Percentiles rank a stretch among this genome's conserved stretches.
These are phyloP conservation scores for Cerceris rybyensis DNA, from an alignment of 2,888 invertebrate species.

Conservation along the genomic window DNA sequence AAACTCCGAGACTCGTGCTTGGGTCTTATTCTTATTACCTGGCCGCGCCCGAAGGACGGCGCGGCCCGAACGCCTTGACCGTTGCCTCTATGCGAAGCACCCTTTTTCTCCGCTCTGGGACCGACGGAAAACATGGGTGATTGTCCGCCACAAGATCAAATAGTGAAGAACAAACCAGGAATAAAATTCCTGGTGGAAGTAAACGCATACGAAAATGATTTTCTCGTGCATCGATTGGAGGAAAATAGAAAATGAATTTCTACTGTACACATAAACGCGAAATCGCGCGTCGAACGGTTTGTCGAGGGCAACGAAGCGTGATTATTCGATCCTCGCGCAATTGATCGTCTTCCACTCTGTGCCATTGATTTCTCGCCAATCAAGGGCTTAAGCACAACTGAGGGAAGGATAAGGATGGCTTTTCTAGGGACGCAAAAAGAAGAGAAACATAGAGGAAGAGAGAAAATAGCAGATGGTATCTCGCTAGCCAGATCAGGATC, in stretches of 20 bases:
- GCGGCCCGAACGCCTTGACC: too few relatives aligned
- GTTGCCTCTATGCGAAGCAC: too few relatives aligned
- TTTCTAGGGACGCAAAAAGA: background rate
- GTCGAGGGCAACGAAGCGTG: slow-evolving; percentile 38
- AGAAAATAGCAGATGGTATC: slow-evolving; percentile 30
- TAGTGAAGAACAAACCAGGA: too few relatives aligned
- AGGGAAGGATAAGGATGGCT: slow-evolving; percentile 17
- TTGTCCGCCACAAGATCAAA: too few relatives aligned
- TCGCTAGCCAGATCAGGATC: slow-evolving; percentile 57
- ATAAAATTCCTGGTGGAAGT: too few relatives aligned
- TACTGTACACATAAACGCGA: background rate
- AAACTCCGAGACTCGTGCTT: too few relatives aligned
- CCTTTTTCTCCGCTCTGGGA: too few relatives aligned
- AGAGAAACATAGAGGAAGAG: slow-evolving; percentile 13
- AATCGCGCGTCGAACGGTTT: slow-evolving; percentile 34
- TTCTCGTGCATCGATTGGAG: background rate
- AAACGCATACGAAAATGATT: background rate
- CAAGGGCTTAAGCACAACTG: slow-evolving; percentile 49
- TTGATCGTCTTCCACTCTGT: slow-evolving; percentile 42
- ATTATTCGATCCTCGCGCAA: slow-evolving; percentile 49
- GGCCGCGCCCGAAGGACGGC: too few relatives aligned
- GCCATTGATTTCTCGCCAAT: slow-evolving; percentile 64
- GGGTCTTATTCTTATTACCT: too few relatives aligned
- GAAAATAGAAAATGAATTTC: slow-evolving; percentile 6
- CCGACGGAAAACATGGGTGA: too few relatives aligned